A percentile compares a stretch with the other conserved stretches of the same genome.
Evolutionary conservation across 2,888 invertebrate genomes (phyloP).

Genomic region (Arge pagana): DNA sequence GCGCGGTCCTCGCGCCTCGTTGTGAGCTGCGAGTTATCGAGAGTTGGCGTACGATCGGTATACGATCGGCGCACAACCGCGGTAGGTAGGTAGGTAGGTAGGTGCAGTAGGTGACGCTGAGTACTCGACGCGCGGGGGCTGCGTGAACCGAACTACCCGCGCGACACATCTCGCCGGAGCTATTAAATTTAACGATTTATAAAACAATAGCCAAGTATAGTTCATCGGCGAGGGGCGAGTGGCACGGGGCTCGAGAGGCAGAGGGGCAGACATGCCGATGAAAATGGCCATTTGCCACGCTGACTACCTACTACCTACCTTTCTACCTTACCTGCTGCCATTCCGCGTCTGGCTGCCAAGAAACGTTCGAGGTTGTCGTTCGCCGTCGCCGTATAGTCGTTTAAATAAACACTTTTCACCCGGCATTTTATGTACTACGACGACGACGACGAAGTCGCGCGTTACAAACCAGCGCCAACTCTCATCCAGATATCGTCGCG

Average conservation of each 20-base stretch:
- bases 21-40: not conserved
- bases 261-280: conserved; percentile 23
- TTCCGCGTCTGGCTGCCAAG: conserved; percentile 21
- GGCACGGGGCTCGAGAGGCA: conserved; percentile 11
- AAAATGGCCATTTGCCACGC: conserved; percentile 23
- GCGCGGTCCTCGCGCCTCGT: not conserved
- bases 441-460: not conserved
- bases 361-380: conserved; percentile 32
- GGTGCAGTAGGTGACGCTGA: conserved; percentile 25
- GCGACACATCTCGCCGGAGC: conserved; percentile 35
- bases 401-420: conserved; percentile 13
- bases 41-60: conserved; percentile 6
- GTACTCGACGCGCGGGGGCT: conserved; percentile 15
- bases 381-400: conserved; percentile 18
- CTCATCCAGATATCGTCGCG: no score
- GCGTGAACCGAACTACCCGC: conserved; percentile 19
- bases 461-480: no score
- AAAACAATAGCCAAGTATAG: conserved; percentile 39
- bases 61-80: conserved; percentile 23
- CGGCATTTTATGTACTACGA: conserved; percentile 5
- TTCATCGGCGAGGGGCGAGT: conserved; percentile 31
- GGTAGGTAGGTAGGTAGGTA: conserved; percentile 9
- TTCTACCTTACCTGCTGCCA: no score
- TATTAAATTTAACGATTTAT: conserved; percentile 41
- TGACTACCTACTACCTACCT: conserved; percentile 18